Evolutionary conservation across 2,113 vertebrate genomes (phyloP).

Genomic region (Ceyx cyanopectus): DNA sequence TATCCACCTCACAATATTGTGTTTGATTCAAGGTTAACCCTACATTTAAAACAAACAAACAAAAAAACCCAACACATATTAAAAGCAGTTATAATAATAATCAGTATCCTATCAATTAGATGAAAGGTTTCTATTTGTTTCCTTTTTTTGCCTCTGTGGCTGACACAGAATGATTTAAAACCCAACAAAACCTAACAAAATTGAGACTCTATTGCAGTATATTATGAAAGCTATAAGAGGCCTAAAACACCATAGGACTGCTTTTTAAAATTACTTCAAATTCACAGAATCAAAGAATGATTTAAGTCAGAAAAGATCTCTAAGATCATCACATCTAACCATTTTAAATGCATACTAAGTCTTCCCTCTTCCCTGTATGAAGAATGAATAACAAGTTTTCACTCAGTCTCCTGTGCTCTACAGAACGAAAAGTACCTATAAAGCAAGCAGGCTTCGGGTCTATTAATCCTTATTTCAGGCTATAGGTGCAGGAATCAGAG

Average conservation of each 20-base stretch:
- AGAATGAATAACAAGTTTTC: background rate
- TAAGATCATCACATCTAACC: background rate
- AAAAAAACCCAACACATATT: background rate
- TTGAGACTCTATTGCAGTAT: background rate
- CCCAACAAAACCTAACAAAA: background rate
- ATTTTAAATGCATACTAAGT: background rate
- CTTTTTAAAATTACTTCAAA: background rate
- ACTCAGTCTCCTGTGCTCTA: background rate
- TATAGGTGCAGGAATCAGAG: background rate
- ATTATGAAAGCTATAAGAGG: background rate
- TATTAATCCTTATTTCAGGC: background rate
- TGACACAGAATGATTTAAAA: too few species aligned
- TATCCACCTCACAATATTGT: background rate
- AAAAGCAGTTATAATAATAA: too few species aligned
- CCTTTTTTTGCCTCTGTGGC: too few species aligned
- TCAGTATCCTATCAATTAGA: too few species aligned
- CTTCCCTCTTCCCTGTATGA: background rate
- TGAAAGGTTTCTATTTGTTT: too few species aligned
- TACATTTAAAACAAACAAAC: background rate
- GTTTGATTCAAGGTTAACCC: background rate
- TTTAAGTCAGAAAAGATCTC: background rate
- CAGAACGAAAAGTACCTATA: background rate
- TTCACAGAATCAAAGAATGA: background rate
- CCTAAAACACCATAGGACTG: background rate
- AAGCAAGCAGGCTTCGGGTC: background rate